Percentiles rank a stretch among this genome's conserved stretches.
Conservation (phyloP, 2,888 invertebrate genomes). For the Drosophila paranaensis region DNA sequence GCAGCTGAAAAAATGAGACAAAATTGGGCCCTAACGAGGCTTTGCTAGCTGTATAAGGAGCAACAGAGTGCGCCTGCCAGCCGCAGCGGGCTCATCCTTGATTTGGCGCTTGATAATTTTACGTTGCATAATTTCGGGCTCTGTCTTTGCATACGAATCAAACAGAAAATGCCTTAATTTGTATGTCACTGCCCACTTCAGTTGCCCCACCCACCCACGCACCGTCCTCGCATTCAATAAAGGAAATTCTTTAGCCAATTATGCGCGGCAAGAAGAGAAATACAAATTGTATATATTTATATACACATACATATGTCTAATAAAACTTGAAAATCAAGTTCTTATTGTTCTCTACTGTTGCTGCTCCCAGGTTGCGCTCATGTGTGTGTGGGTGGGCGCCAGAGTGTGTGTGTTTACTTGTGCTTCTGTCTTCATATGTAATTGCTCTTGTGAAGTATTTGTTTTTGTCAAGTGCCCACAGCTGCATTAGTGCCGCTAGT, state of each 20-base stretch:
- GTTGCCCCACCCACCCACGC: slow-evolving; percentile 18
- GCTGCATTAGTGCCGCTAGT: slow-evolving; percentile 7
- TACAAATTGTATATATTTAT: background rate
- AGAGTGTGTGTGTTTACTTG: background rate
- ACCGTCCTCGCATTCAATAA: slow-evolving; percentile 26
- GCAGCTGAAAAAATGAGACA: slow-evolving; percentile 30
- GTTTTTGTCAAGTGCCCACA: slow-evolving; percentile 18
- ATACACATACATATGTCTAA: background rate
- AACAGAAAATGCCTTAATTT: slow-evolving; percentile 28
- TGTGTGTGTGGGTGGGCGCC: background rate
- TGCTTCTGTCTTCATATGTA: slow-evolving; percentile 6
- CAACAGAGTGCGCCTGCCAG: slow-evolving; percentile 22
- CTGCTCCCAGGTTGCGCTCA: background rate
- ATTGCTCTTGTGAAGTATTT: slow-evolving; percentile 41
- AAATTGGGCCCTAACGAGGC: slow-evolving; percentile 48
- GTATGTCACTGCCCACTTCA: slow-evolving; percentile 31
- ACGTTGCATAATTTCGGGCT: slow-evolving; percentile 50
- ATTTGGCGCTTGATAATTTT: slow-evolving; percentile 29
- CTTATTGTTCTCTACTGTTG: slow-evolving; percentile 7
- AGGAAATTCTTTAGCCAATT: slow-evolving; percentile 57
- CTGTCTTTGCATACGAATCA: slow-evolving; percentile 31
- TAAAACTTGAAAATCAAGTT: slow-evolving; percentile 1
- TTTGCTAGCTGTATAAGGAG: slow-evolving; percentile 14
- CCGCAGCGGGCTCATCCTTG: slow-evolving; percentile 29
- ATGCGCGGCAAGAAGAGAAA: slow-evolving; percentile 45